Conservation (phyloP, 2,113 vertebrate genomes). For the Nestor notabilis region DNA sequence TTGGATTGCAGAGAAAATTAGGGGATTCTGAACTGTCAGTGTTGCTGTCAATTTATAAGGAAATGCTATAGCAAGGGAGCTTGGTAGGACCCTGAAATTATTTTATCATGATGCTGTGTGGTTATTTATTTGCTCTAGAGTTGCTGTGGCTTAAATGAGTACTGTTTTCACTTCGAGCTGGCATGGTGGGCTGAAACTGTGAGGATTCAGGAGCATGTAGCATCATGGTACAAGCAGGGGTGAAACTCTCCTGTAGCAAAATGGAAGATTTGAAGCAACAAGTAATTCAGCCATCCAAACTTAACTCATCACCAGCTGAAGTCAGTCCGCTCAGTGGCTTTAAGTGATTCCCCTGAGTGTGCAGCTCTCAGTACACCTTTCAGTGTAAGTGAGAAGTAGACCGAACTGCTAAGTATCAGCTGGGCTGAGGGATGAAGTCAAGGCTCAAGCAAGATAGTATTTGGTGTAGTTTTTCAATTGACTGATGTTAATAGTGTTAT, state of each 20-base stretch:
- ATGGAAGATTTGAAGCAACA: background rate
- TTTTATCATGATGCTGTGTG: background rate
- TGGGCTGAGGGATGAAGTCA: background rate
- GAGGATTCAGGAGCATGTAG: background rate
- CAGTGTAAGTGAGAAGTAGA: background rate
- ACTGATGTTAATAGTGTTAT: background rate
- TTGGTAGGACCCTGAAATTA: background rate
- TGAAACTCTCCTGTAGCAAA: background rate
- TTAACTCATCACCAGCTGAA: background rate
- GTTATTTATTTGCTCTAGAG: background rate
- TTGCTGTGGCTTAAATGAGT: background rate
- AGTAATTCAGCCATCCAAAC: background rate
- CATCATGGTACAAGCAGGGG: background rate
- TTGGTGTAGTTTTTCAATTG: background rate
- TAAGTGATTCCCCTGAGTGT: background rate
- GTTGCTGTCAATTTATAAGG: background rate
- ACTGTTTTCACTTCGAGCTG: background rate
- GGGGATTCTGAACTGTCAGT: background rate
- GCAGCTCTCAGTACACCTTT: background rate
- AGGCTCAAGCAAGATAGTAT: background rate
- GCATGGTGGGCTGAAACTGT: background rate
- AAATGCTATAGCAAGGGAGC: background rate
- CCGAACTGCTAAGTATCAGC: background rate
- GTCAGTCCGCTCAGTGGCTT: background rate
- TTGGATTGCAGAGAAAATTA: background rate